Base-by-base conservation (phyloP, 2,888 invertebrate species). In the Caenorhabditis macrosperma region DNA sequence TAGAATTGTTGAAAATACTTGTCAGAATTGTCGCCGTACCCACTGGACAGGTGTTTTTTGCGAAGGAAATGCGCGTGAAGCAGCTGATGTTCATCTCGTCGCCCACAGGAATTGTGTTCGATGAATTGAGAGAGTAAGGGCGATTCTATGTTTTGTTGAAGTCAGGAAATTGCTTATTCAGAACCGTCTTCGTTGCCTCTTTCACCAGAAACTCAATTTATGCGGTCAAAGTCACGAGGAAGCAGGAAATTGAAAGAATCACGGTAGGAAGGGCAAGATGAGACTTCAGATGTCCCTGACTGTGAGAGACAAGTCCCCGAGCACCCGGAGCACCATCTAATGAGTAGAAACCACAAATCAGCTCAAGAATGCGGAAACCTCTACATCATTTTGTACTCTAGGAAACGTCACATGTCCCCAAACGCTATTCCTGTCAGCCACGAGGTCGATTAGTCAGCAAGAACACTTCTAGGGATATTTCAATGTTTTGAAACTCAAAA, bases 21-120 rank as follows among this genome's bases (percentile, higher is more conserved):
- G 67, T 10, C 46, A 79, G 79, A 52, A 26, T 74, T 1, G 6
- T 75, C 15, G 57, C 66, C 0, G n/a, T 79, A 26, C 54, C 74
- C 4, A 64, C 24, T 17, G 74, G 71, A 12, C 20, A 57, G 20
- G 6, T 69, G 44, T 26, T 26, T 28, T 75, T 64, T 17, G 44
- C 30, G 1, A 41, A 30, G n/a, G 57, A 52, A 26, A 64, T 52
- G 20, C 5, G 0, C 10, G 6, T 26, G 1, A 28, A 60, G 3
- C 54, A 55, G 7, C 24, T 79, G 0, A 28, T 30, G 9, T 52
- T 28, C 10, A 28, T 80, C 30, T 57, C 80, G 0, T 22, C 35
- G 2, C 80, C 80, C 2, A 76, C 80, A 24, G 80, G 64, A 15
- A 24, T 76, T 3, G 64, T 55, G 2, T 66, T n/a, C 28, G 80